Evolutionary conservation across 2,888 invertebrate species (phyloP), one percentile per base, ranked within the genome.

Genomic region (Drosophila multiciliata): DNA sequence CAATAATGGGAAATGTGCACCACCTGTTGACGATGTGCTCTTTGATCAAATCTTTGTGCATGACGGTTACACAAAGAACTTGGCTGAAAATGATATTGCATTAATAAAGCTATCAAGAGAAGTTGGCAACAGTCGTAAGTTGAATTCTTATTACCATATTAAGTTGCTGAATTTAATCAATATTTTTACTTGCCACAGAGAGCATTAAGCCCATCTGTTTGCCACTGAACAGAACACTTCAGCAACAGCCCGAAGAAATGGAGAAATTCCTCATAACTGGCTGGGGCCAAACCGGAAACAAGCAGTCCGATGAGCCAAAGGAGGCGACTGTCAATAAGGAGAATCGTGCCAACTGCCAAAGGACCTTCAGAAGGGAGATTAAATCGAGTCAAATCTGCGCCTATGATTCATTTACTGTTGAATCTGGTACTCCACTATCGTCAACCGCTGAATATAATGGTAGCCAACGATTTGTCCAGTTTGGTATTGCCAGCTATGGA

Each of bases 401-500:
- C n/a, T 9, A 0, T 1, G 60, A 63, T 17, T 63, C 75, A 0
- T 78, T 72, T 9, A 59, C 40, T 1, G 63, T 66, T 0, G 75
- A 78, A 20, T 72, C 68, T 9, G 66, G 75, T 1, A 68, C 72
- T 35, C 78, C 78, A 8, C 1, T 78, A 1, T 0, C 11, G 2
- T 3, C 17, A 52, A 0, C 26, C 4, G 17, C 17, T n/a, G 0
- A 8, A 0, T 64, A 64, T 32, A 38, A 54, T 3, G n/a, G 36
- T 3, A 0, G 0, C 0, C 63, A 59, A 40, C 42, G 61, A 0
- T 61, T 55, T 29, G 52, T 78, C 1, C 66, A 68, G 23, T 72
- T 52, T 23, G 78, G 78, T 23, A 58, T 78, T 6, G 66, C 78
- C 6, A 78, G 78, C 29, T 68, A 3, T 35, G 78, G 72, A 0